Base-by-base conservation (phyloP, 1,140 invertebrate species). In the Leptopilina boulardi region DNA sequence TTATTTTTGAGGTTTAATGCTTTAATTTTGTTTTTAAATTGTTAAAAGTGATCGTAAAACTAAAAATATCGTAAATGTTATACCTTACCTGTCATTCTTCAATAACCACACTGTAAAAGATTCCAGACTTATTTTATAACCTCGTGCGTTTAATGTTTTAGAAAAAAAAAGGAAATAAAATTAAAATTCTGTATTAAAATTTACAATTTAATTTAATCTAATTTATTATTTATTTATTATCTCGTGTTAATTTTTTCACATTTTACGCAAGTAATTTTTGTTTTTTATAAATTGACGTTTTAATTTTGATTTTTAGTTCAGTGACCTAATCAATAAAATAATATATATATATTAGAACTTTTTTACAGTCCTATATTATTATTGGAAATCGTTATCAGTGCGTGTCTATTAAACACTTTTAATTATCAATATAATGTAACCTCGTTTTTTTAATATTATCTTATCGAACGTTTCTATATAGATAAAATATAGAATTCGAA, bases 351-450 rank as follows among this genome's bases (percentile, higher is more conserved):
- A 38, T 8, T 38, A 9, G 8, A 0, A 38, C 5, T 6, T 6
- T 38, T 38, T 38, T 38, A 38, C 34, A 38, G 9, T 38, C n/a
- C n/a, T n/a, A 9, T 3, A 9, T 38, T 18, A 18, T 18, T 51
- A 51, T 51, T 51, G n/a, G 18, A 51, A 51, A 51, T 18, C 13
- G 47, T 51, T 51, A 51, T 51, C 47, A 51, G n/a, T 51, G n/a
- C 18, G n/a, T 18, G n/a, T 38, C 47, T 51, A 18, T n/a, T 15
- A 51, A 5, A 44, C 8, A 4, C n/a, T 51, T 51, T 51, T 51
- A 51, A 51, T 51, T 51, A 18, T 18, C 47, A 51, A 18, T 51
- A 18, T 18, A 51, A 51, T 18, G n/a, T 51, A 51, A 51, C 47
- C 47, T 51, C 47, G 15, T 47, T 47, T 51, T n/a, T 51, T 51